Evolutionary conservation across 53 echinoderm and acorn worm genomes (phyloP).

Genomic region (Hippasteria phrygiana): DNA sequence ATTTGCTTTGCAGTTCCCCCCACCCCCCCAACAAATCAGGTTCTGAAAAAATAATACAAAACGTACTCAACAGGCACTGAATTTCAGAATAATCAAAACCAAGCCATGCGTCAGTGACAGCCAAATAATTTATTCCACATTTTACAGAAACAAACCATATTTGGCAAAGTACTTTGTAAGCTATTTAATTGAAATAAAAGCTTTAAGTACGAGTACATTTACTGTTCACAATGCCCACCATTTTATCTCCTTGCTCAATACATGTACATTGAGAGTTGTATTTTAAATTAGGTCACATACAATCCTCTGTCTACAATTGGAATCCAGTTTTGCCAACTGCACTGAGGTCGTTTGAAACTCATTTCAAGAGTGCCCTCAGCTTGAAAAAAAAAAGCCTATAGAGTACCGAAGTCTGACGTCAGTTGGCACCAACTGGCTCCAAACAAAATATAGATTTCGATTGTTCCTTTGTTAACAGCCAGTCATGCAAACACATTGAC

Average conservation of each 20-base stretch:
- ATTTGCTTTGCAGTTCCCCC: background rate
- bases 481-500: too few species aligned
- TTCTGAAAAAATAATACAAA: background rate
- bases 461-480: too few species aligned
- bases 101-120: background rate
- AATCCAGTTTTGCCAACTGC: too few species aligned
- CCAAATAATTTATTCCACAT: constrained; percentile 46
- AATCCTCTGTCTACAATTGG: too few species aligned
- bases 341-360: too few species aligned
- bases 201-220: too few species aligned
- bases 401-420: too few species aligned
- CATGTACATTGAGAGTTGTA: background rate
- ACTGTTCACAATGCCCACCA: background rate
- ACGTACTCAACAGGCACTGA: background rate
- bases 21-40: background rate
- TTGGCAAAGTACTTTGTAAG: constrained; percentile 1
- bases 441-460: too few species aligned
- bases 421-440: too few species aligned
- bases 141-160: constrained; percentile 36
- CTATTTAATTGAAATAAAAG: background rate
- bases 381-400: too few species aligned
- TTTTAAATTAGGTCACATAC: too few species aligned
- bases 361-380: too few species aligned
- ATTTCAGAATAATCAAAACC: background rate
- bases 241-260: background rate